Evolutionary conservation across 1,140 invertebrate species (phyloP), one percentile per base, ranked within the genome.

Genomic region (Atta colombica): DNA sequence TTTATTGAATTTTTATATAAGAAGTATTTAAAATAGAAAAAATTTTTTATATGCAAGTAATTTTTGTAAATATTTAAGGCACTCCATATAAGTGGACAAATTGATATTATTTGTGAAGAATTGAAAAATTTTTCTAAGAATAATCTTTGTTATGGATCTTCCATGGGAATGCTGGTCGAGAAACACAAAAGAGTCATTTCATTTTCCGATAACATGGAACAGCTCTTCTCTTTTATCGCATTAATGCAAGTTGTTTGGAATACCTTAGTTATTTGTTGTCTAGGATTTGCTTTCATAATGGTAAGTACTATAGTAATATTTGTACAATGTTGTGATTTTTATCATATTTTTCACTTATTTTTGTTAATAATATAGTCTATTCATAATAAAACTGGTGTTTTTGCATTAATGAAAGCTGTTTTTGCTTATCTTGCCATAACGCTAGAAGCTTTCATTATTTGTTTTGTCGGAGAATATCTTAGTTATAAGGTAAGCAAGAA

Each of bases 91-190:
- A 75, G 88, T 10, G 88, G 88, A 2, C 85, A 90, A 45, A 63
- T 90, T 25, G 88, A 90, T 49, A 75, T 90, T 35, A 65, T 89
- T 3, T 68, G 89, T 35, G n/a, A 80, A 1, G n/a, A 25, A 31
- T 5, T 90, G 0, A 45, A 14, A 58, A 49, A 39, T n/a, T 21
- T 89, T n/a, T 69, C 60, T 16, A 5, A 39, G 0, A 61, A 49
- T 2, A 14, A 1, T 12, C 25, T 4, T 39, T 16, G 49, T n/a
- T 12, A 16, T 3, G 12, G 14, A 74, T 53, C 31, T 16, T 14
- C 14, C 1, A 21, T 0, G 6, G 60, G 61, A 60, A 21, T 14
- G 5, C 12, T 87, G 28, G 58, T 85, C 0, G 16, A 63, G 3
- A 85, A 21, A 21, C 88, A 90, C 21, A 63, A 87, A 3, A 85